phyloP scores from a whole-genome alignment of 2,113 vertebrate species.

The Agapornis roseicollis region DNA sequence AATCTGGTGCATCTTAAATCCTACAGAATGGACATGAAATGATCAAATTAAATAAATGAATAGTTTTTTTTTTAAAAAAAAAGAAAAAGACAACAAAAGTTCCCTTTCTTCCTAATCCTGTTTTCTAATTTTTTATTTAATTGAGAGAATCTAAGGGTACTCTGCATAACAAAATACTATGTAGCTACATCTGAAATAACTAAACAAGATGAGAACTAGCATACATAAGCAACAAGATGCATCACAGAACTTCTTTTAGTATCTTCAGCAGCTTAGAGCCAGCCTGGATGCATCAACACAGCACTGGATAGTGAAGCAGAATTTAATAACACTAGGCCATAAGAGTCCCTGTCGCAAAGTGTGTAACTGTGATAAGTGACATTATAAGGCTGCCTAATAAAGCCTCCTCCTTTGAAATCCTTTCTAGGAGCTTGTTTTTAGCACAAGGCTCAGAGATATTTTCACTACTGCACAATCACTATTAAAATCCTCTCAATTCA shows the following conservation, averaged over 20 bases:
- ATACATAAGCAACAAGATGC: neutral
- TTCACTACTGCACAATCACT: neutral
- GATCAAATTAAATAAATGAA: constrained; percentile 3
- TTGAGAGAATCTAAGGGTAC: neutral
- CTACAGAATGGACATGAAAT: constrained; percentile 54
- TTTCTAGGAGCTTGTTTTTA: neutral
- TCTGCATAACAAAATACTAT: neutral
- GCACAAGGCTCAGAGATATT: neutral
- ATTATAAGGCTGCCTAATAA: neutral
- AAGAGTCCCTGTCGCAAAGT: no score
- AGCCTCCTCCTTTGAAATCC: neutral
- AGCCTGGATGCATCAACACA: neutral
- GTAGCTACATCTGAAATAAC: neutral
- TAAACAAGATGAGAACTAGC: neutral
- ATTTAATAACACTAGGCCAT: neutral
- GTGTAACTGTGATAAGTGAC: neutral
- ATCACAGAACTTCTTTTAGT: neutral
- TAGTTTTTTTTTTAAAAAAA: neutral
- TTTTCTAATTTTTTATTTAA: neutral
- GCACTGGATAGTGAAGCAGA: neutral
- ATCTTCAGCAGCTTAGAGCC: neutral
- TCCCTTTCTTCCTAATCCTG: neutral
- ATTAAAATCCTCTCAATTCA: neutral
- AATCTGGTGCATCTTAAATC: constrained; percentile 43
- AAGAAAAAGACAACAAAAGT: neutral